A percentile compares a stretch with the other conserved stretches of the same genome.
These are phyloP conservation scores for Oryctes rhinoceros DNA, from an alignment of 1,140 invertebrate genomes.

Conservation along the genomic window DNA sequence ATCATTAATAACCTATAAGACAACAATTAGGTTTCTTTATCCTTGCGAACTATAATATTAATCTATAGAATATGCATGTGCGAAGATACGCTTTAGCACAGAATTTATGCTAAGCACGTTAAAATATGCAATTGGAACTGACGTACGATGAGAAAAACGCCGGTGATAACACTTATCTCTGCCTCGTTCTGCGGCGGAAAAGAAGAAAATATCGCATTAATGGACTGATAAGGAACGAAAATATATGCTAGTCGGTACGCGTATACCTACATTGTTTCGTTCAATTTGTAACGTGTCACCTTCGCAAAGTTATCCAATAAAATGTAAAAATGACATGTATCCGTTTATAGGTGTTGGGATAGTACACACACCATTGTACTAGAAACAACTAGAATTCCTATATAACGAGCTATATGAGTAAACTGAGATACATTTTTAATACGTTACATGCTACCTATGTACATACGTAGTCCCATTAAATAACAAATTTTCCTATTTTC, in stretches of 20 bases:
- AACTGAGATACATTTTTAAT: background rate
- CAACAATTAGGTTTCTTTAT: no score
- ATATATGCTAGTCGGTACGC: conserved; percentile 18
- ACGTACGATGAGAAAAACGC: conserved; percentile 33
- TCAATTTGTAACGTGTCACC: conserved; percentile 12
- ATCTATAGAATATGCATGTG: no score
- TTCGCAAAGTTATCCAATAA: background rate
- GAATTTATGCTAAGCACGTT: conserved; percentile 20
- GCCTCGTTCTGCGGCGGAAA: conserved; percentile 26
- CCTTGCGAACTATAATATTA: no score
- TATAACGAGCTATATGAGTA: background rate
- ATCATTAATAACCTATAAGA: no score
- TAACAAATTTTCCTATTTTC: no score
- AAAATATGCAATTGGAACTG: conserved; percentile 36
- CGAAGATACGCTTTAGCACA: conserved; percentile 7
- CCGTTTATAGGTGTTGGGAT: background rate
- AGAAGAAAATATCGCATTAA: conserved; percentile 24
- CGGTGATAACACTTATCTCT: conserved; percentile 29
- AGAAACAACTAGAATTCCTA: conserved; percentile 4
- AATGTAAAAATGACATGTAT: background rate
- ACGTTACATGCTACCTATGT: no score
- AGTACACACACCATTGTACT: background rate
- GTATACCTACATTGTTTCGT: background rate
- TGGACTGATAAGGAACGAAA: conserved; percentile 19
- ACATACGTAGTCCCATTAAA: no score